These are phyloP conservation scores for Macquaria australasica DNA, from an alignment of 2,113 vertebrate genomes.

Conservation along the genomic window DNA sequence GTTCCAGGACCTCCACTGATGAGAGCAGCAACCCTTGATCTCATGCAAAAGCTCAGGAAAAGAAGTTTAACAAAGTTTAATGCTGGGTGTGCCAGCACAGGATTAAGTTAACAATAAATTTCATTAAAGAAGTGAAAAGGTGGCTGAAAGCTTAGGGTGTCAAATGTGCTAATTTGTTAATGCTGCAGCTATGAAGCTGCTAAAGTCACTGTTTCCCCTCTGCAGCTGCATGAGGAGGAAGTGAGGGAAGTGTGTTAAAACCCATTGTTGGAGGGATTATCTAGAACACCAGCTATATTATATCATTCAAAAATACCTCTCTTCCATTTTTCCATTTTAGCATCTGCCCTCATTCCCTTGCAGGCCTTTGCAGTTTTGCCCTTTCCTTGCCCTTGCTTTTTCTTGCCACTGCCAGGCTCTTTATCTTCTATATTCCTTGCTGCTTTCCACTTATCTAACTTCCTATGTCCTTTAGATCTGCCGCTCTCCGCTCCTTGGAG, in stretches of 20 bases:
- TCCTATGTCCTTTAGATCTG: constrained; percentile 67
- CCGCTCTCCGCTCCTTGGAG: constrained; percentile 47
- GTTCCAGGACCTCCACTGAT: constrained; percentile 46
- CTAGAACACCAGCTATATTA: constrained; percentile 34
- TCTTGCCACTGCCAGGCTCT: constrained; percentile 38
- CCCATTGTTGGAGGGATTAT: constrained; percentile 48
- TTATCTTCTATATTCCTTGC: constrained; percentile 48
- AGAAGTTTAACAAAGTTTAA: constrained; percentile 20
- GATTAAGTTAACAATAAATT: constrained; percentile 35
- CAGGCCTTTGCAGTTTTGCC: constrained; percentile 35
- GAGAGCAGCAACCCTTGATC: constrained; percentile 44
- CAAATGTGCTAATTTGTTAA: constrained; percentile 49
- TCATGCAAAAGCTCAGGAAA: constrained; percentile 26
- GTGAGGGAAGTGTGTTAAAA: constrained; percentile 35
- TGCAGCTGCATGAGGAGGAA: constrained; percentile 43
- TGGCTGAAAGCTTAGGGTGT: constrained; percentile 32
- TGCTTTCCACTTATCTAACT: constrained; percentile 54
- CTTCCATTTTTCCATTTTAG: constrained; percentile 39
- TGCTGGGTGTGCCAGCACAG: neutral
- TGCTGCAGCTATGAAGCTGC: constrained; percentile 24
- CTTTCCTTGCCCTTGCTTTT: constrained; percentile 33
- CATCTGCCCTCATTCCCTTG: neutral
- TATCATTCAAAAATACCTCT: constrained; percentile 15
- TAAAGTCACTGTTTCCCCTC: constrained; percentile 48
- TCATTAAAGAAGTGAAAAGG: constrained; percentile 51